Evolutionary conservation across 2,113 vertebrate species (phyloP), one percentile per base, ranked within the genome.

Genomic region (Turdus rufiventris): DNA sequence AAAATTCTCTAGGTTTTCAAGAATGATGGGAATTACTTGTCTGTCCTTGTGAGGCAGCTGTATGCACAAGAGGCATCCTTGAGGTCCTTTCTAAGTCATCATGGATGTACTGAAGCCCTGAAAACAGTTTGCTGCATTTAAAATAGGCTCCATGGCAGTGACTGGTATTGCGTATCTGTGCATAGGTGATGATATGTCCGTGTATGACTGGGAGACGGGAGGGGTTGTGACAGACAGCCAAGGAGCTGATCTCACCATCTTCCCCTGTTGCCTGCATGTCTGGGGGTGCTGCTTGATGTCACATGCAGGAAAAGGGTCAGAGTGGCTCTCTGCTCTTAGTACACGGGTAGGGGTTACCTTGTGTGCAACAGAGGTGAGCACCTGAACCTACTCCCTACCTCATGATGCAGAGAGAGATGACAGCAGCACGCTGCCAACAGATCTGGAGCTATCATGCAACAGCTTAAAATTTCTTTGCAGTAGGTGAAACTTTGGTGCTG

Each of bases 301-400:
- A 73, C 19, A 48, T 7, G 57, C 15, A 24, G 20, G 61, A 51
- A 24, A 25, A 43, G 12, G 1, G 12, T 12, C 11, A 51, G 57
- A 56, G 8, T 5, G 10, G 31, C 65, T 19, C 14, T 2, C 53
- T 67, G 25, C 34, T 82, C 40, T 11, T 63, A 25, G 6, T n/a
- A 61, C n/a, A 26, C 7, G 36, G 16, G 4, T 15, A 36, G 17
- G 8, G 20, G 3, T 40, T 63, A 29, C 45, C 8, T 57, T 3
- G 0, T 43, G 18, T 8, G 18, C 21, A 62, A 0, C 47, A 62
- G 18, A 29, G 0, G 2, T 2, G 4, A 33, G 29, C 14, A 34
- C 47, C 14, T 3, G 1, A 18, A 12, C 15, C 15, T 31, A 13
- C 21, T 62, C 50, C 12, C 28, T 61, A 1, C 40, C 54, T 45